Base-by-base conservation (phyloP, 2,113 vertebrate genomes). In the Triplophysa dalaica region DNA sequence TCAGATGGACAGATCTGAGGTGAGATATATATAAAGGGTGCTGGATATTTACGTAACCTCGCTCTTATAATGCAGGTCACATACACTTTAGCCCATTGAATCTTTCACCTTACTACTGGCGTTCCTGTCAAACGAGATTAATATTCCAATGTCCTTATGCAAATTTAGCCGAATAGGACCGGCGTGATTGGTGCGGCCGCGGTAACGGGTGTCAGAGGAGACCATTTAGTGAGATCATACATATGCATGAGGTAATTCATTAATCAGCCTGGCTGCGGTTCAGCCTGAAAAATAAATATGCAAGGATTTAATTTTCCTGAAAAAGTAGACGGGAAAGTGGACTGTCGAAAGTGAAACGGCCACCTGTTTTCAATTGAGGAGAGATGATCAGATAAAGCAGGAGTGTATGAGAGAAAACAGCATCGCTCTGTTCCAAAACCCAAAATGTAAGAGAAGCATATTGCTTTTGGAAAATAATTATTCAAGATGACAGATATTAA, bases 221-320 rank as follows among this genome's bases (percentile, higher is more conserved):
- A 84, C 85, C 82, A 86, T 90, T 90, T 89, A 89, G 88, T 84
- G 77, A 3, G 17, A 45, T 84, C 89, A 92, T 92, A 89, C 90
- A 92, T 92, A 92, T 92, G 89, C 82, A 93, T 91, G 87, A 91
- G 86, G 80, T 85, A 69, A 85, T 89, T 86, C 86, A 88, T 90
- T 90, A 86, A 86, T 85, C 86, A 88, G 86, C 84, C 87, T 81
- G 88, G 86, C 86, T 88, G 84, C 86, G 87, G 88, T 89, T 90
- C 83, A 91, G 90, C 87, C 69, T 82, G 54, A 78, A 86, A 89
- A 10, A 83, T 67, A 81, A 89, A 87, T 80, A 87, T 84, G 85
- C 72, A 63, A 70, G 63, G 73, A 72, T 84, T 86, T 89, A 82
- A 82, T 88, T 75, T 66, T 61, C 21, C 43, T 48, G n/a, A 21